Evolutionary conservation across 2,113 vertebrate genomes (phyloP), one percentile per base, ranked within the genome.

Genomic region (Gopherus evgoodei): DNA sequence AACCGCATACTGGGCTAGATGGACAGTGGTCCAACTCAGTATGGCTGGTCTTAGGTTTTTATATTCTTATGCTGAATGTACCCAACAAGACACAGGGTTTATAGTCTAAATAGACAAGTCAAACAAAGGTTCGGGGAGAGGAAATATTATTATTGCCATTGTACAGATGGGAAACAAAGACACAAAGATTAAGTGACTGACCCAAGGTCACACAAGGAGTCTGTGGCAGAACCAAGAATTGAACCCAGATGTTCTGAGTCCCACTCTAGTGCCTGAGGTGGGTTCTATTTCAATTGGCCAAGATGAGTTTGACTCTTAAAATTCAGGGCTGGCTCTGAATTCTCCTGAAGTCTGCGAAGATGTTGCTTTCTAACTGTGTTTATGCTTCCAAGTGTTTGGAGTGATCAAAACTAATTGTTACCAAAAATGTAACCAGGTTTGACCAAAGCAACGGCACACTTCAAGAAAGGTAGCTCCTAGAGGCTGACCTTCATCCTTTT

Each of bases 351-450:
- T 6, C 6, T 12, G 4, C 22, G 44, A 57, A 29, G 75, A 29
- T 47, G 25, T 76, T 44, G 24, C 72, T 42, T 44, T 24, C 72
- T 44, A 44, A 47, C 72, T 25, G 22, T 44, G 11, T 44, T 42
- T 38, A 44, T 76, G 42, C 14, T 47, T 2, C 22, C 42, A 83
- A 22, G 31, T 91, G 6, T 1, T 9, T 0, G 3, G 49, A 31
- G 31, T 38, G n/a, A 19, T 72, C n/a, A 72, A 38, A 47, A 4
- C 47, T 54, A 6, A 31, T 1, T 27, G 42, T 1, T 17, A 2
- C n/a, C 31, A 22, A 76, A 76, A 0, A 0, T 1, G 5, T 21
- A 12, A 21, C 1, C 2, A 31, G 24, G 75, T 16, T 50, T 5
- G 44, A 31, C 56, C 38, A 56, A 52, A 42, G 8, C 53, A 31